Base-by-base conservation (phyloP, 1,140 invertebrate genomes). In the Aporrectodea caliginosa region DNA sequence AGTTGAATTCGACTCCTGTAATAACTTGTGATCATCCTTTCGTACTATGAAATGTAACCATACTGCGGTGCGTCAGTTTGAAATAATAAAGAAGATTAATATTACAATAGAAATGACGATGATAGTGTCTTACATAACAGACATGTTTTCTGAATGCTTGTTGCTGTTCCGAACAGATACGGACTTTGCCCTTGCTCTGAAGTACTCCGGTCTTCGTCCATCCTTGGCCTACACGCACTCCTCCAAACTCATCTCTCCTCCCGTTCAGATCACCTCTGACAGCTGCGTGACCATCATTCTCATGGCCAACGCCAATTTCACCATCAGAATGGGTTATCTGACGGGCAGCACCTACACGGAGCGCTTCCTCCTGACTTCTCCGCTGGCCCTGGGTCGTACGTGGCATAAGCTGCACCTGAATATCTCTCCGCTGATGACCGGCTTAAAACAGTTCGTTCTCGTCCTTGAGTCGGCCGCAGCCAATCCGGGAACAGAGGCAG, bases 181-280 rank as follows among this genome's bases (percentile, higher is more conserved):
- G 22, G 75, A 76, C 1, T 76, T 35, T 43, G 75, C 75, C n/a
- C 29, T 76, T 58, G 35, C 35, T n/a, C 43, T 76, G 32, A 76
- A 35, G 35, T 76, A 58, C 31, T 58, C 14, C 16, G 43, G 29
- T n/a, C 35, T 35, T 14, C 33, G 43, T 2, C n/a, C 34, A 27
- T 30, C 35, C 1, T 27, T n/a, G 27, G 27, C 22, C 75, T 76
- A 35, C 16, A 35, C 43, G 16, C 75, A 76, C 35, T 43, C 16
- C n/a, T 31, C 75, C 27, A 27, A 32, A n/a, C 75, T 76, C 35
- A 76, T 76, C 1, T 76, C 75, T 14, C 75, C 75, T 0, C 33
- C 75, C 1, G 43, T 76, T 31, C 33, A n/a, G 16, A 58, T 35
- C 29, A 35, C 16, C 16, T 1, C 22, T 29, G n/a, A 27, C 75